phyloP scores from a whole-genome alignment of 2,888 invertebrate genomes.

The Drosophila kanekoi region DNA sequence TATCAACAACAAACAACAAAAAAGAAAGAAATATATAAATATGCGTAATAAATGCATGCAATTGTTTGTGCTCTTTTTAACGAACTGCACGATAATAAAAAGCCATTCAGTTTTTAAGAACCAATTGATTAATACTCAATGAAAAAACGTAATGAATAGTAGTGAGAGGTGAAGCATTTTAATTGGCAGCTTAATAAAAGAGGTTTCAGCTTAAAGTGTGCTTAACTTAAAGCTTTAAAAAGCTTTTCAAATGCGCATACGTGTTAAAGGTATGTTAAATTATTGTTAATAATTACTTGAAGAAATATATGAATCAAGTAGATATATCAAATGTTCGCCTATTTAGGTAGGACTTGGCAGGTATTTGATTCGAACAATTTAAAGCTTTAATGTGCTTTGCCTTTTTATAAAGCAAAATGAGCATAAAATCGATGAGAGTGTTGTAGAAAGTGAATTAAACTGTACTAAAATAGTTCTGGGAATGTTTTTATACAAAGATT shows the following conservation, averaged over 20 bases:
- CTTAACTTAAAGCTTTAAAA: not conserved
- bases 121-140: not conserved
- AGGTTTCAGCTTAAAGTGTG: not conserved
- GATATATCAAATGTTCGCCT: not conserved
- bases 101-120: not conserved
- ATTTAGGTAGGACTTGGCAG: too few species aligned
- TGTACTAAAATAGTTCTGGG: too few species aligned
- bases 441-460: too few species aligned
- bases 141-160: not conserved
- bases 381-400: not conserved
- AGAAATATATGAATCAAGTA: not conserved
- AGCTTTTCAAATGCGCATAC: not conserved
- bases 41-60: slow-evolving; percentile 1
- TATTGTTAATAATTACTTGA: not conserved
- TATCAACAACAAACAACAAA: not conserved
- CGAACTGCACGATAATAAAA: not conserved
- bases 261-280: not conserved
- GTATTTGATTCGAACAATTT: too few species aligned
- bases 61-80: too few species aligned
- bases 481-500: too few species aligned
- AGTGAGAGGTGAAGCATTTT: not conserved
- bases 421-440: too few species aligned
- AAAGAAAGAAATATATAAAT: not conserved
- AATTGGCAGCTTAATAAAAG: not conserved
- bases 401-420: too few species aligned